phyloP scores from a whole-genome alignment of 2,888 invertebrate genomes.

The Iphiclides podalirius region DNA sequence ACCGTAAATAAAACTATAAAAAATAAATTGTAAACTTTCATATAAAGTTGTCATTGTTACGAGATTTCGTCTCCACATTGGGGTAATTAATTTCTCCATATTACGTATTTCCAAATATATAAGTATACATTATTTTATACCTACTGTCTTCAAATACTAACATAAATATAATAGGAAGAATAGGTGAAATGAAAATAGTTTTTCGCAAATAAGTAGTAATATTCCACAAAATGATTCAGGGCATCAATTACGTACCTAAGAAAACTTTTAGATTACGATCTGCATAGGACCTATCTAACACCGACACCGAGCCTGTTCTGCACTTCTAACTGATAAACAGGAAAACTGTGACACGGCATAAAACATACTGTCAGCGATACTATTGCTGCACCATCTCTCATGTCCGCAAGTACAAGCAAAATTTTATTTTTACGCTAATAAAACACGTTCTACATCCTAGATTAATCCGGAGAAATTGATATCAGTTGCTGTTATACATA shows the following conservation, averaged over 20 bases:
- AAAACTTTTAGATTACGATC: conserved; percentile 20
- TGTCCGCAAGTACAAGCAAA: conserved; percentile 14
- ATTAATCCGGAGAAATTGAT: conserved; percentile 4
- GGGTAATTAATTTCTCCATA: too few species aligned
- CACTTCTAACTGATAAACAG: conserved; percentile 21
- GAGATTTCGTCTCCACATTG: too few species aligned
- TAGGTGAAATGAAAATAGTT: too few species aligned
- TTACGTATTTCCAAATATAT: too few species aligned
- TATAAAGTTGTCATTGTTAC: too few species aligned
- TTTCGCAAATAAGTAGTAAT: too few species aligned
- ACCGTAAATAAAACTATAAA: too few species aligned
- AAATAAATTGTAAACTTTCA: too few species aligned
- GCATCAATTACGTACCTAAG: conserved; percentile 19
- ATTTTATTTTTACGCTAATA: conserved; percentile 22
- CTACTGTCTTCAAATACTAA: too few species aligned
- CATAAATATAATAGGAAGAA: too few species aligned
- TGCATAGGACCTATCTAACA: conserved; percentile 18
- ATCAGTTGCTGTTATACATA: conserved; percentile 6
- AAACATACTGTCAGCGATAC: conserved; percentile 22
- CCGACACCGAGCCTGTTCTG: conserved; percentile 18
- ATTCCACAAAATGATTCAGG: too few species aligned
- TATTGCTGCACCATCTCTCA: conserved; percentile 20
- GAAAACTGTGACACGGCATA: conserved; percentile 20
- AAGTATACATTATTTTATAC: too few species aligned
- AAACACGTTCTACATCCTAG: conserved; percentile 19